phyloP scores from a whole-genome alignment of 2,888 invertebrate genomes.

The Monoplex corrugatus region DNA sequence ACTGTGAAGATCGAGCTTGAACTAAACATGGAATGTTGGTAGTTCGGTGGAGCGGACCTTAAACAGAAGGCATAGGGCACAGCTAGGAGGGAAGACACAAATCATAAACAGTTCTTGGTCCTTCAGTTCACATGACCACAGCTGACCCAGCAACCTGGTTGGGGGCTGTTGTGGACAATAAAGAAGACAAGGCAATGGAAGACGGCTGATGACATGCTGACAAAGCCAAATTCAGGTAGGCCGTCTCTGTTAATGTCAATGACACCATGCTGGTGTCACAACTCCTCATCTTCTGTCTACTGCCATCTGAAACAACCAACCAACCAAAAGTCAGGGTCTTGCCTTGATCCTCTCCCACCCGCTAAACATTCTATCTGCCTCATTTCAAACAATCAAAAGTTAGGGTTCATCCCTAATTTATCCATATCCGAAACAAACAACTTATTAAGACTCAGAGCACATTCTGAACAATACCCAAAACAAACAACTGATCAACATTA shows the following conservation, averaged over 20 bases:
- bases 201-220: not conserved
- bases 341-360: too few relatives aligned
- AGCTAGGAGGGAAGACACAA: not conserved
- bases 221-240: not conserved
- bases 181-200: not conserved
- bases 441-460: too few relatives aligned
- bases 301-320: constrained; percentile 31
- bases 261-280: constrained; percentile 30
- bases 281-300: not conserved
- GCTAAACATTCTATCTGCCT: too few relatives aligned
- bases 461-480: too few relatives aligned
- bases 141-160: not conserved
- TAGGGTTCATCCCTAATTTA: too few relatives aligned
- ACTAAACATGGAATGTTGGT: not conserved
- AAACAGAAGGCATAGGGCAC: not conserved
- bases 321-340: too few relatives aligned
- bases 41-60: not conserved
- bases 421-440: too few relatives aligned
- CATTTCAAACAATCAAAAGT: too few relatives aligned
- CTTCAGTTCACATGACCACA: not conserved
- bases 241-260: not conserved
- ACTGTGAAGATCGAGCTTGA: too few relatives aligned
- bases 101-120: not conserved
- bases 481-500: too few relatives aligned
- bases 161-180: not conserved